A percentile compares a stretch with the other conserved stretches of the same genome.
Evolutionary conservation across 1,140 invertebrate species (phyloP).

Genomic region (Cotesia typhae): DNA sequence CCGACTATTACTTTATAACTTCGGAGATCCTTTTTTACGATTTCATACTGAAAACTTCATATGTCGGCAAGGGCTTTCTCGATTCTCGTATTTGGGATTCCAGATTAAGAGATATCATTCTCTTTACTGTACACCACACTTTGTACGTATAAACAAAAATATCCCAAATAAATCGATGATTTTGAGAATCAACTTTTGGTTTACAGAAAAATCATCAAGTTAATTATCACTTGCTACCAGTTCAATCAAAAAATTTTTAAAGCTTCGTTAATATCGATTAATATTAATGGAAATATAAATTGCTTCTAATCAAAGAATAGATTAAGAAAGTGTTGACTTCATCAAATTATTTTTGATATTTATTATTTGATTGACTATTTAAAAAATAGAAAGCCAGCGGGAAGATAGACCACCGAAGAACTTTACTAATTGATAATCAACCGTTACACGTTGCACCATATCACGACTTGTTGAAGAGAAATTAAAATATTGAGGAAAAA

Average conservation of each 20-base stretch:
- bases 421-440: no score
- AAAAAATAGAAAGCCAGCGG: neutral
- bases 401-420: neutral
- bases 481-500: no score
- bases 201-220: slow-evolving; percentile 21
- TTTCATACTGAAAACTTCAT: slow-evolving; percentile 9
- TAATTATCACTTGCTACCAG: no score
- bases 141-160: slow-evolving; percentile 1
- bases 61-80: slow-evolving; percentile 16
- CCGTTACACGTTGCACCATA: no score
- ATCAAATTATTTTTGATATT: no score
- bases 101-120: slow-evolving; percentile 36
- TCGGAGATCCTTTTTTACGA: slow-evolving; percentile 16
- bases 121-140: slow-evolving; percentile 1
- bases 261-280: no score
- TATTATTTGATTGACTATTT: neutral
- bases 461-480: no score
- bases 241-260: no score
- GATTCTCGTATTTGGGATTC: slow-evolving; percentile 16
- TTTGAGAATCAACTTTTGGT: slow-evolving; percentile 15
- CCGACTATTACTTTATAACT: slow-evolving; percentile 6
- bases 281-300: no score
- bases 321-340: no score
- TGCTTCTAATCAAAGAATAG: no score
- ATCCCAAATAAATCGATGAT: slow-evolving; percentile 31